A percentile compares a stretch with the other conserved stretches of the same genome.
Conservation (phyloP, 2,888 invertebrate genomes). For the Rotaria sp. region DNA sequence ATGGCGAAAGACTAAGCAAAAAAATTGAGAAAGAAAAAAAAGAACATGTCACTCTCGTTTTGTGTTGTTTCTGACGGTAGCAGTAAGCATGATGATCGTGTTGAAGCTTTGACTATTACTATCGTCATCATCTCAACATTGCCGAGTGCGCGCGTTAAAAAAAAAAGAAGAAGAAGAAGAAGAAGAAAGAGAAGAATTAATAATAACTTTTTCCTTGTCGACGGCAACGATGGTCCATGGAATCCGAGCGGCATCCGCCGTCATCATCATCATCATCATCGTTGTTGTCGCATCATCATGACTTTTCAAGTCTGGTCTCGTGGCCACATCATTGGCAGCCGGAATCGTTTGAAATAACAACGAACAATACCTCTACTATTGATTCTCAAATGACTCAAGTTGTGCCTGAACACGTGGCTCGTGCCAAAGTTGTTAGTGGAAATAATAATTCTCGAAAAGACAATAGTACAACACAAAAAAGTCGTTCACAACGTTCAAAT, state of each 20-base stretch:
- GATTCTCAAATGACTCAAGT: not conserved
- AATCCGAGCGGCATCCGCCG: conserved; percentile 13
- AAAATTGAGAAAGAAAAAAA: not conserved
- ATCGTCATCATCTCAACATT: not conserved
- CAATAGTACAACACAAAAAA: not conserved
- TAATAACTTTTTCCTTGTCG: not conserved
- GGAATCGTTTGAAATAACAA: conserved; percentile 11
- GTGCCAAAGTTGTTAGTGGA: not conserved
- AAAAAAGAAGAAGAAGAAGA: not conserved
- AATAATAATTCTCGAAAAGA: conserved; percentile 10
- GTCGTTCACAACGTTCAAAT: conserved; percentile 20
- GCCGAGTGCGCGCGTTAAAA: not conserved
- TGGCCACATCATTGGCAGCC: conserved; percentile 27
- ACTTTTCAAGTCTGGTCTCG: conserved; percentile 28
- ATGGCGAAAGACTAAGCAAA: not conserved
- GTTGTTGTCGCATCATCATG: not conserved
- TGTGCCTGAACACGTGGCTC: not conserved
- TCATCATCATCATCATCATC: not conserved
- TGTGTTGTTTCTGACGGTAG: not conserved
- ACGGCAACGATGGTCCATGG: conserved; percentile 20
- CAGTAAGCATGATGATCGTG: not conserved
- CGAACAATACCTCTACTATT: not conserved
- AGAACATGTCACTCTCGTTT: not conserved
- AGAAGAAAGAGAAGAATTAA: conserved; percentile 18
- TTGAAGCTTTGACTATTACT: not conserved